Conservation (phyloP, 2,797 vertebrate genomes). For the Microchirus variegatus region DNA sequence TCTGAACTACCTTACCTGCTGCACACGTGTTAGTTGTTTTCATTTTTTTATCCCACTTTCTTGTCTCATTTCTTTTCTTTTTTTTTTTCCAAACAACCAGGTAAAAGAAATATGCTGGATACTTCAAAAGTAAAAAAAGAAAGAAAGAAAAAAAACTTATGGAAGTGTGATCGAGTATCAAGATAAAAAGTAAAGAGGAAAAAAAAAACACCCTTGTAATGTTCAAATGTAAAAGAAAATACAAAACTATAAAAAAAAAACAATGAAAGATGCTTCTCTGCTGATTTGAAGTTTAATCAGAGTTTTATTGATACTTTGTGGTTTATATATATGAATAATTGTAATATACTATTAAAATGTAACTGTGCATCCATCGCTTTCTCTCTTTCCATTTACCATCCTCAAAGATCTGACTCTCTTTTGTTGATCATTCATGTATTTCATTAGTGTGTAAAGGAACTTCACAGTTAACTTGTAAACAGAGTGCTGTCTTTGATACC, state of each 20-base stretch:
- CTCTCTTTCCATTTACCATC: slow-evolving; percentile 86
- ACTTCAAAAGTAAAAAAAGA: slow-evolving; percentile 81
- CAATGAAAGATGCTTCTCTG: slow-evolving; percentile 82
- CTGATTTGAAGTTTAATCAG: slow-evolving; percentile 86
- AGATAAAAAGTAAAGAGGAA: slow-evolving; percentile 76
- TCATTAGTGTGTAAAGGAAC: slow-evolving; percentile 92
- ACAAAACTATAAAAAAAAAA: slow-evolving; percentile 76
- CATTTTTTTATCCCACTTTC: slow-evolving; percentile 55
- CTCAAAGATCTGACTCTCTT: slow-evolving; percentile 84
- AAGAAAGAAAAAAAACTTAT: slow-evolving; percentile 50
- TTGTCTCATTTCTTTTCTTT: slow-evolving; percentile 57
- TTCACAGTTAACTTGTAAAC: slow-evolving; percentile 88
- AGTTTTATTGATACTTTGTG: slow-evolving; percentile 89
- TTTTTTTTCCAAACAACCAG: slow-evolving; percentile 86
- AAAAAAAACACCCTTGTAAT: slow-evolving; percentile 81
- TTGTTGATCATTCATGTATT: slow-evolving; percentile 89
- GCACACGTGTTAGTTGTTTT: slow-evolving; percentile 69
- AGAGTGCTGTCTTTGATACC: slow-evolving; percentile 94
- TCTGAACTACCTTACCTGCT: slow-evolving; percentile 72
- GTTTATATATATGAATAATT: slow-evolving; percentile 89
- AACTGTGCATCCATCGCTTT: slow-evolving; percentile 89
- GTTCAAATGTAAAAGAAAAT: slow-evolving; percentile 85
- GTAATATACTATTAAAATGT: slow-evolving; percentile 87
- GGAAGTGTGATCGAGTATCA: slow-evolving; percentile 89
- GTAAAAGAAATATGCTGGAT: slow-evolving; percentile 92